These are phyloP conservation scores for Meles meles DNA, from an alignment of 2,113 vertebrate species.

Conservation along the genomic window DNA sequence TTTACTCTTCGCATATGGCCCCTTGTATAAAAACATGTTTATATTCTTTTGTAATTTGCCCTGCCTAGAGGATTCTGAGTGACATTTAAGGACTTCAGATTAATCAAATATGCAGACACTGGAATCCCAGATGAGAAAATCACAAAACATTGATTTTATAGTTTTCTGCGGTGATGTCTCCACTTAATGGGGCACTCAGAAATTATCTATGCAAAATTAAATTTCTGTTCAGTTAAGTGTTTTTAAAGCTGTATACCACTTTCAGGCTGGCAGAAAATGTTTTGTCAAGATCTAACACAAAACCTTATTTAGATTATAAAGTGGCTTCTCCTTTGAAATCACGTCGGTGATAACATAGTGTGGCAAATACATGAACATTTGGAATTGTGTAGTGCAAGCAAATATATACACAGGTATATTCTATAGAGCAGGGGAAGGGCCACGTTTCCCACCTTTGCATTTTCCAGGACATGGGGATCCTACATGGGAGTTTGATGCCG, in stretches of 20 bases:
- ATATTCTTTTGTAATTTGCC: background rate
- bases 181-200: background rate
- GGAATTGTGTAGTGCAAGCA: background rate
- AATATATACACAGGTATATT: background rate
- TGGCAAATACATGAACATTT: background rate
- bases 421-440: background rate
- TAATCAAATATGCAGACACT: background rate
- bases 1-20: background rate
- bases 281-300: background rate
- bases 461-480: background rate
- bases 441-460: background rate
- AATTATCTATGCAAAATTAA: slow-evolving; percentile 6
- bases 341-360: background rate
- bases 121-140: background rate
- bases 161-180: background rate
- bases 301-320: background rate
- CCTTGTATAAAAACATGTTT: background rate
- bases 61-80: background rate
- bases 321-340: background rate
- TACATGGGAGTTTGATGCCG: background rate
- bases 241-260: background rate
- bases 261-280: background rate
- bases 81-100: background rate
- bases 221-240: background rate
- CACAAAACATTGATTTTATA: background rate